phyloP scores from a whole-genome alignment of 1,140 invertebrate species.

The Teleopsis dalmanni region DNA sequence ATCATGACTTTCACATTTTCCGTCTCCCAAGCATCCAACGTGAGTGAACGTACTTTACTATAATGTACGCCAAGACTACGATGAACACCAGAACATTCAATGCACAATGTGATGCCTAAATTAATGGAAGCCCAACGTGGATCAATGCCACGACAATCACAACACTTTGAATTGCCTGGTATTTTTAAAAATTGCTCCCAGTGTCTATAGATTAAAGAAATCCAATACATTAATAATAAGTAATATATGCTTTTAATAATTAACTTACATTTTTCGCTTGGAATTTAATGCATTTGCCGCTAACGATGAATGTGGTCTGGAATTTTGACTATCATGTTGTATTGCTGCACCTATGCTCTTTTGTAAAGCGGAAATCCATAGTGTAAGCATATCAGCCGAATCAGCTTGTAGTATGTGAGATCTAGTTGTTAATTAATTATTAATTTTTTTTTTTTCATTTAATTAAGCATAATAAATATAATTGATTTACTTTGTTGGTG shows the following conservation, averaged over 20 bases:
- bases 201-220: slow-evolving; percentile 23
- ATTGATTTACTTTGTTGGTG: no score
- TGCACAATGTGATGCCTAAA: slow-evolving; percentile 92
- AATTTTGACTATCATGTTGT: slow-evolving; percentile 49
- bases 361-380: slow-evolving; percentile 87
- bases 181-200: slow-evolving; percentile 79
- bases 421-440: no score
- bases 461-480: no score
- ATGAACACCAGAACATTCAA: slow-evolving; percentile 92
- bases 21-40: slow-evolving; percentile 90
- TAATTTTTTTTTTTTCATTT: no score
- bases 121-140: slow-evolving; percentile 97
- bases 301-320: slow-evolving; percentile 29
- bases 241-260: background rate
- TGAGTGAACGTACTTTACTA: slow-evolving; percentile 94
- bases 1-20: slow-evolving; percentile 93
- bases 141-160: slow-evolving; percentile 77
- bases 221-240: background rate
- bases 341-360: slow-evolving; percentile 76
- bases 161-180: slow-evolving; percentile 82
- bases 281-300: slow-evolving; percentile 28
- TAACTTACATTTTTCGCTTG: slow-evolving; percentile 37
- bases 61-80: slow-evolving; percentile 91
- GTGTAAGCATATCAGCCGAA: slow-evolving; percentile 78
- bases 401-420: slow-evolving; percentile 95